Evolutionary conservation across 2,888 invertebrate species (phyloP), one percentile per base, ranked within the genome.

Genomic region (Rhynchonema sp.): DNA sequence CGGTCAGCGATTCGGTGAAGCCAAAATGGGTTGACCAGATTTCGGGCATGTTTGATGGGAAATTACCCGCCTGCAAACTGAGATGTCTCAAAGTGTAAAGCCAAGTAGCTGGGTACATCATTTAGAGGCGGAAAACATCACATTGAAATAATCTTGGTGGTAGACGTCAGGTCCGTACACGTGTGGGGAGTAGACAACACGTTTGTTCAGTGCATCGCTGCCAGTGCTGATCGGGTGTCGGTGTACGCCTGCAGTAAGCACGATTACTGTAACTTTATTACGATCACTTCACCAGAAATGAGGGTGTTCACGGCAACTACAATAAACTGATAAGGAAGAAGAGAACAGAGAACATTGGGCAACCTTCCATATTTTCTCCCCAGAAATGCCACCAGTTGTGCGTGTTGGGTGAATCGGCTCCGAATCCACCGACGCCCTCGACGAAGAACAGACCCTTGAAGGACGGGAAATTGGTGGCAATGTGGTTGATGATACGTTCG

Each of bases 141-240:
- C 60, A 30, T 61, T 27, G 53, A 61, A 61, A 22, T 61, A 58
- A 1, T 55, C 27, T 38, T 59, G 56, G 23, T 52, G 28, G 38
- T 28, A 30, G 46, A 61, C 61, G 46, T 54, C 55, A 0, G 61
- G 61, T 1, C 59, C 61, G 28, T 61, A 61, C 30, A 56, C 56
- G 46, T 61, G 61, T n/a, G 61, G 58, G 20, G 61, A 61, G 53
- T 61, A 61, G 49, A 61, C 53, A 20, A 61, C 59, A 20, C 61
- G 58, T n/a, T 49, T 30, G 28, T 56, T 56, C 28, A 61, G n/a
- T n/a, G n/a, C n/a, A n/a, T n/a, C n/a, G n/a, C n/a, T n/a, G n/a
- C n/a, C n/a, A n/a, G 23, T 6, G 3, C 9, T 23, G n/a, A 38
- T 30, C n/a, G 30, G 30, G 17, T 30, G 23, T 30, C n/a, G 2